Conservation (phyloP, 2,113 vertebrate species). For the Arizona elegans region DNA sequence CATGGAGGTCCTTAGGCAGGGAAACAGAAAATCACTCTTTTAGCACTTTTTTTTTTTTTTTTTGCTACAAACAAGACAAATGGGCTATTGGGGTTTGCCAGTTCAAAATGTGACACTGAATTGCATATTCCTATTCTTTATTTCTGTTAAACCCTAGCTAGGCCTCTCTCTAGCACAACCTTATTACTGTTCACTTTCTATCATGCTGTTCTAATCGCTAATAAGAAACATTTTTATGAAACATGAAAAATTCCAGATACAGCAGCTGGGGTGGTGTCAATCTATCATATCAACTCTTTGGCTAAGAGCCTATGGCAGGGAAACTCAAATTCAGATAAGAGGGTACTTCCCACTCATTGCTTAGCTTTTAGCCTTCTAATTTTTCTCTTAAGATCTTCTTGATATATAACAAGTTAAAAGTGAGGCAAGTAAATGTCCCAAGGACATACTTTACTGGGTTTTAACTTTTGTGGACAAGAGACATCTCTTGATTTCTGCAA, state of each 20-base stretch:
- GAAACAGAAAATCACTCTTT: background rate
- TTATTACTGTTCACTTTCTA: background rate
- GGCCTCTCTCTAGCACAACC: background rate
- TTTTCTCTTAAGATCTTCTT: constrained; percentile 12
- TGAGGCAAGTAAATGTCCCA: constrained; percentile 10
- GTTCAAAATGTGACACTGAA: background rate
- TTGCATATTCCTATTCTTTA: constrained; percentile 6
- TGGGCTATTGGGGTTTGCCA: background rate
- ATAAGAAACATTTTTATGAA: constrained; percentile 39
- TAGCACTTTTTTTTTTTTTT: too few relatives aligned
- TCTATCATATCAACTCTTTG: constrained; percentile 12
- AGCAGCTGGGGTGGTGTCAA: constrained; percentile 18
- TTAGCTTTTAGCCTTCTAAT: constrained; percentile 4
- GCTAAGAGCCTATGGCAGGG: background rate
- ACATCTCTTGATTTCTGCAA: background rate
- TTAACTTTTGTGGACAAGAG: background rate
- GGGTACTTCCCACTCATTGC: background rate
- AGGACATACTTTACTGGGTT: background rate
- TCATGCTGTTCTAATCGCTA: constrained; percentile 1
- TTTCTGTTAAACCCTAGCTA: constrained; percentile 13
- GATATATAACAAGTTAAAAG: background rate
- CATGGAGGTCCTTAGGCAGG: background rate
- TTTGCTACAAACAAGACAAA: background rate
- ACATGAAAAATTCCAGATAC: constrained; percentile 9
- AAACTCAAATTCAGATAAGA: background rate